These are phyloP conservation scores for Drosophila helvetica DNA, from an alignment of 2,888 invertebrate genomes.

Conservation along the genomic window DNA sequence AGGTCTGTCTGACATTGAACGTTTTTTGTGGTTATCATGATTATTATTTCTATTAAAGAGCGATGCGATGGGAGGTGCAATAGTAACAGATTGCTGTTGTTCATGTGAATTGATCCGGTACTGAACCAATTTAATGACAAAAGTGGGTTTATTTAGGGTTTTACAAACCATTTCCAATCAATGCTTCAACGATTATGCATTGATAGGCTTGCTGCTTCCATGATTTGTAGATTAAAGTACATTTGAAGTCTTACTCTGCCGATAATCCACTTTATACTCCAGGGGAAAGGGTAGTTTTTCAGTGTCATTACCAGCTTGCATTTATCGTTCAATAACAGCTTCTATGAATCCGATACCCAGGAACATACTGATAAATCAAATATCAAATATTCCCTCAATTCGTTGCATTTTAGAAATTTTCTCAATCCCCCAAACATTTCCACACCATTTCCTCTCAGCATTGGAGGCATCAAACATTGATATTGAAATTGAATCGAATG, in stretches of 20 bases:
- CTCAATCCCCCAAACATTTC: not conserved
- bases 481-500: slow-evolving; percentile 4
- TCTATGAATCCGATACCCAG: not conserved
- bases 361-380: not conserved
- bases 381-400: not conserved
- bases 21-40: slow-evolving; percentile 24
- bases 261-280: too few relatives aligned
- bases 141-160: not conserved
- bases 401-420: not conserved
- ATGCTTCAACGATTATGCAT: not conserved
- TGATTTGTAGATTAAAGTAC: too few relatives aligned
- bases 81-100: not conserved
- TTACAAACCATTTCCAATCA: not conserved
- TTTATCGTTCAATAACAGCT: not conserved
- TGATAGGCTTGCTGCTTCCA: too few relatives aligned
- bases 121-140: not conserved
- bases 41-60: slow-evolving; percentile 3
- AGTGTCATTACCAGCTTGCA: not conserved
- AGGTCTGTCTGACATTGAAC: slow-evolving; percentile 36
- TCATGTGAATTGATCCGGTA: not conserved
- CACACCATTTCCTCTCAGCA: not conserved
- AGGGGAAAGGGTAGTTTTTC: not conserved
- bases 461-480: not conserved
- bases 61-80: not conserved
- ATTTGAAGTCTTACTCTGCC: too few relatives aligned